These are phyloP conservation scores for Campylomormyrus numenius DNA, from an alignment of 2,113 vertebrate species.

Conservation along the genomic window DNA sequence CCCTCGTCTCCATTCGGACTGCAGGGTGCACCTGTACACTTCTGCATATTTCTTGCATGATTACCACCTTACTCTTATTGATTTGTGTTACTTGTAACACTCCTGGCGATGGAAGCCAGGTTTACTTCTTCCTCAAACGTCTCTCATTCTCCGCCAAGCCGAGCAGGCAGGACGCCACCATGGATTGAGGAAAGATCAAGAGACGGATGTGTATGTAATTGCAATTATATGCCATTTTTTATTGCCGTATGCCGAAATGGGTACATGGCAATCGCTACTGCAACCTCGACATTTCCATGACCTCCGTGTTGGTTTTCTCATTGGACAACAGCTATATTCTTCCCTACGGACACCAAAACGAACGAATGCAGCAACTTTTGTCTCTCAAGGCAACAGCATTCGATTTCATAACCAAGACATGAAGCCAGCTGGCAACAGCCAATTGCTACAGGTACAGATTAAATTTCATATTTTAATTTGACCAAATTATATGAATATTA, in stretches of 20 bases:
- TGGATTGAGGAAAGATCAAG: neutral
- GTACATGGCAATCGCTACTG: neutral
- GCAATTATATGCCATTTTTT: neutral
- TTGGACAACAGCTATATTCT: neutral
- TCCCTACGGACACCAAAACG: neutral
- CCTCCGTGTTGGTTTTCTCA: neutral
- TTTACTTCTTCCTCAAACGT: neutral
- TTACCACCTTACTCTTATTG: neutral
- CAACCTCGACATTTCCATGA: neutral
- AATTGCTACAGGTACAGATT: neutral
- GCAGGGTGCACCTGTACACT: neutral
- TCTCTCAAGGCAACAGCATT: neutral
- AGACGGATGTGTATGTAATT: neutral
- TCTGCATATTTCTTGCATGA: neutral
- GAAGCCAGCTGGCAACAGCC: slow-evolving; percentile 1
- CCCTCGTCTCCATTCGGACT: neutral
- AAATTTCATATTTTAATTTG: slow-evolving; percentile 14
- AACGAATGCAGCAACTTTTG: neutral
- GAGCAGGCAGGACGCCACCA: neutral
- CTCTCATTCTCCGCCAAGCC: neutral
- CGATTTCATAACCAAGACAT: slow-evolving; percentile 2
- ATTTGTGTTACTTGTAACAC: neutral
- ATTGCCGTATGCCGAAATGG: neutral
- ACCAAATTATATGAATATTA: slow-evolving; percentile 1
- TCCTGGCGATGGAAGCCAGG: neutral